Percentiles rank a stretch among this genome's conserved stretches.
Conservation (phyloP, 1,140 invertebrate genomes). For the Drosophila arizonae region DNA sequence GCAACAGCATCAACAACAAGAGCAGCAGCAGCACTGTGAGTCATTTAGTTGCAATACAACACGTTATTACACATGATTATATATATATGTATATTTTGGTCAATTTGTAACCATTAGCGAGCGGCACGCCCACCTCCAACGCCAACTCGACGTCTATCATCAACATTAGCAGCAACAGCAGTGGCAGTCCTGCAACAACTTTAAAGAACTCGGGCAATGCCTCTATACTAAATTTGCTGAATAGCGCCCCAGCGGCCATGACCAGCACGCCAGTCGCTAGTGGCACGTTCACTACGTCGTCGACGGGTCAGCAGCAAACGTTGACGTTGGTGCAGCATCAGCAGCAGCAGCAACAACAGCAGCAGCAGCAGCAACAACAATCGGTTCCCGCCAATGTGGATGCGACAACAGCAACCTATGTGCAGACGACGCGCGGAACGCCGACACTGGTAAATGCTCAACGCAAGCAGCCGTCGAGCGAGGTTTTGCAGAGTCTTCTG, state of each 20-base stretch:
- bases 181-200: constrained; percentile 71
- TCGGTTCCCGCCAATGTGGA: constrained; percentile 40
- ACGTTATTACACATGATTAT: no score
- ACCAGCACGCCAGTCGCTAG: constrained; percentile 84
- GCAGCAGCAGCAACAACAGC: constrained; percentile 54
- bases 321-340: constrained; percentile 68
- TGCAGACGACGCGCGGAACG: constrained; percentile 67
- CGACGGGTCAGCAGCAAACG: constrained; percentile 72
- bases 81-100: constrained; percentile 2
- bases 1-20: constrained; percentile 88
- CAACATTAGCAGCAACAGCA: constrained; percentile 37
- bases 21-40: constrained; percentile 56
- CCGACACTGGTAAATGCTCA: constrained; percentile 55
- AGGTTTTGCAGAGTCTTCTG: constrained; percentile 76
- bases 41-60: background rate
- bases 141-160: constrained; percentile 39
- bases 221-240: constrained; percentile 88
- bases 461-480: constrained; percentile 73
- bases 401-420: constrained; percentile 63
- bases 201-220: constrained; percentile 85
- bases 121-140: constrained; percentile 29
- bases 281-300: constrained; percentile 78
- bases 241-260: constrained; percentile 88
- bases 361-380: constrained; percentile 57
- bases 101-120: constrained; percentile 17